Conservation (phyloP, 1,140 invertebrate genomes). For the Drosophila leontia region DNA sequence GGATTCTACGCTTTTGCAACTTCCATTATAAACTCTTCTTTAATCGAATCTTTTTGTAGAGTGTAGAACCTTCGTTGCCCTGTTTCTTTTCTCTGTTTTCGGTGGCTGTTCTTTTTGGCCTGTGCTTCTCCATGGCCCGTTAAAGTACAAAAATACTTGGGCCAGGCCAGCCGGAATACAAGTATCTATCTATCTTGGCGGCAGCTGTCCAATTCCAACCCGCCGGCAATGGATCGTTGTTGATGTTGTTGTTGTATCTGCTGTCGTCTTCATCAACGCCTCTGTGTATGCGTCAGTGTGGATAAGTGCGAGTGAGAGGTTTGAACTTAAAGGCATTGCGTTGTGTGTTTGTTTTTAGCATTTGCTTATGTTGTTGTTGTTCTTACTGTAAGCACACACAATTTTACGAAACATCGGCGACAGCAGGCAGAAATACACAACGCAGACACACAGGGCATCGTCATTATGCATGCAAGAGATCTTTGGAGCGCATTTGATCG, state of each 20-base stretch:
- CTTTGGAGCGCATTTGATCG: slow-evolving; percentile 55
- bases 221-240: slow-evolving; percentile 48
- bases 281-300: slow-evolving; percentile 20
- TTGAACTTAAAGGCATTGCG: slow-evolving; percentile 51
- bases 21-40: background rate
- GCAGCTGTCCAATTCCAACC: slow-evolving; percentile 66
- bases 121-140: slow-evolving; percentile 55
- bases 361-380: slow-evolving; percentile 47
- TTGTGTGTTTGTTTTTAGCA: slow-evolving; percentile 71
- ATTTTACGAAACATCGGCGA: slow-evolving; percentile 57
- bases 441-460: slow-evolving; percentile 33
- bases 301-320: slow-evolving; percentile 22
- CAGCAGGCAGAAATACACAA: slow-evolving; percentile 27
- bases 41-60: background rate
- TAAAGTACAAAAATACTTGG: slow-evolving; percentile 69
- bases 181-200: slow-evolving; percentile 58
- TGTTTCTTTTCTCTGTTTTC: background rate
- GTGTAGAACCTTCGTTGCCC: slow-evolving; percentile 6
- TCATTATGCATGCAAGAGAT: slow-evolving; percentile 76
- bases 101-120: slow-evolving; percentile 23
- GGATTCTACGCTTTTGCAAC: background rate
- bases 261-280: slow-evolving; percentile 40
- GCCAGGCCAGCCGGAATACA: slow-evolving; percentile 30
- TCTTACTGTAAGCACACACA: slow-evolving; percentile 43
- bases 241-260: slow-evolving; percentile 37